Evolutionary conservation across 2,888 invertebrate genomes (phyloP).

Genomic region (Bellardia bayeri): DNA sequence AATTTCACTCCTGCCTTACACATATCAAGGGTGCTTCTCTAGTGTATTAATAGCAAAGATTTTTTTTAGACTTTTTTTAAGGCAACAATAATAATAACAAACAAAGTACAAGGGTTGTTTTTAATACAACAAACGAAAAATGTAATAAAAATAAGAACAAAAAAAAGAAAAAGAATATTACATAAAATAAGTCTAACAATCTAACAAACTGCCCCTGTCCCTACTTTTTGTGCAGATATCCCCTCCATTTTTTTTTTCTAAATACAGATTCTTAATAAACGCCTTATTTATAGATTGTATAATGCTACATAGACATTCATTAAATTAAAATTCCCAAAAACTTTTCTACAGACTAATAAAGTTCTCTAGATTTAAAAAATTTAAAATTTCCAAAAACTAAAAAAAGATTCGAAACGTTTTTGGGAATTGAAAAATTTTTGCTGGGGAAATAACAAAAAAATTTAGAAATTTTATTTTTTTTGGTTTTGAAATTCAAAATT

Average conservation of each 20-base stretch:
- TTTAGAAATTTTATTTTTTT: too few species aligned
- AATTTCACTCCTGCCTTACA: neutral
- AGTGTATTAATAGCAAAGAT: slow-evolving; percentile 27
- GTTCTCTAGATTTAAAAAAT: too few species aligned
- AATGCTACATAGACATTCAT: neutral
- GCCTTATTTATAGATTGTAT: neutral
- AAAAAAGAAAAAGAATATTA: neutral
- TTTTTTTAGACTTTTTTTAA: slow-evolving; percentile 15
- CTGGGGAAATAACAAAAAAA: too few species aligned
- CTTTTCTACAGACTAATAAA: too few species aligned
- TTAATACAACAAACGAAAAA: slow-evolving; percentile 18
- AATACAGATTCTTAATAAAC: slow-evolving; percentile 11
- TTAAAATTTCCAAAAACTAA: too few species aligned
- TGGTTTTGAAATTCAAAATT: too few species aligned
- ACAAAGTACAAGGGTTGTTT: slow-evolving; percentile 7
- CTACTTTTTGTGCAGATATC: neutral
- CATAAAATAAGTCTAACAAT: slow-evolving; percentile 1
- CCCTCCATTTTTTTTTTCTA: neutral
- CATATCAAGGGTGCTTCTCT: slow-evolving; percentile 19
- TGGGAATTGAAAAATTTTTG: too few species aligned
- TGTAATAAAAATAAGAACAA: slow-evolving; percentile 6
- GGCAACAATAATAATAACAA: slow-evolving; percentile 7
- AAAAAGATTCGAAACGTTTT: too few species aligned
- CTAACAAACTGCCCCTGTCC: neutral
- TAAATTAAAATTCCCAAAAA: neutral